These are phyloP conservation scores for Cyprinodon diabolis DNA, from an alignment of 2,797 vertebrate species.

Conservation along the genomic window DNA sequence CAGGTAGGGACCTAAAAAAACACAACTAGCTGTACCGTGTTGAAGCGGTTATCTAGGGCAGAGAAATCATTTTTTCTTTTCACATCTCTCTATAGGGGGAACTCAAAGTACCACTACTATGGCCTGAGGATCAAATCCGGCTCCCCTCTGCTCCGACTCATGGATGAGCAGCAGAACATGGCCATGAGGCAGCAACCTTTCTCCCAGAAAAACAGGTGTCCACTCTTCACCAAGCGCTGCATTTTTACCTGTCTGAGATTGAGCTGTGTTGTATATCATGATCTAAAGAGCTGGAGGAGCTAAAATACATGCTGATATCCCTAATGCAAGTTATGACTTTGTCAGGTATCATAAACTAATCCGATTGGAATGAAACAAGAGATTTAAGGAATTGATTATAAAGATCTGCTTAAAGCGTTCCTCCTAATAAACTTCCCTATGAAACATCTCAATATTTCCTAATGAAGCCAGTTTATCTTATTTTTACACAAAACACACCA, in stretches of 20 bases:
- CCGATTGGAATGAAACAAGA: too few species aligned
- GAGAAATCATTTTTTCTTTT: constrained; percentile 3
- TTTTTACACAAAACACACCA: too few species aligned
- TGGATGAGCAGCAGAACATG: constrained; percentile 94
- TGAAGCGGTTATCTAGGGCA: neutral
- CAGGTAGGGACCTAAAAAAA: constrained; percentile 74
- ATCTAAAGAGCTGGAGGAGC: too few species aligned
- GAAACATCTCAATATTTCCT: too few species aligned
- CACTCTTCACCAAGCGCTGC: neutral
- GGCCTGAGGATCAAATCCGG: constrained; percentile 92
- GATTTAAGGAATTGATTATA: too few species aligned
- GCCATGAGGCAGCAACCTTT: constrained; percentile 94
- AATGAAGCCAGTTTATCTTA: too few species aligned
- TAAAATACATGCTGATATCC: too few species aligned
- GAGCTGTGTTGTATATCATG: too few species aligned
- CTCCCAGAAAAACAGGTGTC: constrained; percentile 90
- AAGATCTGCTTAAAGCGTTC: too few species aligned
- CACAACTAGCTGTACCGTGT: neutral
- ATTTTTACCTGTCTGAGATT: neutral
- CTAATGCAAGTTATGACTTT: too few species aligned
- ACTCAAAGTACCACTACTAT: constrained; percentile 97
- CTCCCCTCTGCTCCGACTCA: constrained; percentile 87
- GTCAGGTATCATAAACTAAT: too few species aligned
- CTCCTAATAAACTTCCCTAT: too few species aligned
- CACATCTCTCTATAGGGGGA: constrained; percentile 81